Conservation (phyloP, 2,888 invertebrate species). For the Trisateles emortualis region DNA sequence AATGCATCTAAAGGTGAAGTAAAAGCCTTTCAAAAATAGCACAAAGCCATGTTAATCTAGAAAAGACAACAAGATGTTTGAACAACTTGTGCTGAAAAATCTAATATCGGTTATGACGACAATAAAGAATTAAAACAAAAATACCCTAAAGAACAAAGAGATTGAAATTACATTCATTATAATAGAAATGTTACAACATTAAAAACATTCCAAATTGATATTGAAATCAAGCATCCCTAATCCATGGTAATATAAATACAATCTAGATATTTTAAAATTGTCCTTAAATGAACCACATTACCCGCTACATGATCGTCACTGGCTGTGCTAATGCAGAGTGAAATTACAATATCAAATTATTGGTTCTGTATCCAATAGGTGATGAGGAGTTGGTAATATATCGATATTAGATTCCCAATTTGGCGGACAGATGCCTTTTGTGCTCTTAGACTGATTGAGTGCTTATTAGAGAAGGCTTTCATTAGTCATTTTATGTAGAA, state of each 20-base stretch:
- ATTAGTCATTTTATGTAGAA: background rate
- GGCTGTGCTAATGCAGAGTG: conserved; percentile 42
- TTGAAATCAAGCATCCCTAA: no score
- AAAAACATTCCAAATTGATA: no score
- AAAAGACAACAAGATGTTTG: no score
- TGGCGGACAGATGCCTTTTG: conserved; percentile 30
- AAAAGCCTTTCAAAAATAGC: no score
- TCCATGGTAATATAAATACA: background rate
- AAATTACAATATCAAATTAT: conserved; percentile 52
- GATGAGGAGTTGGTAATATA: conserved; percentile 31
- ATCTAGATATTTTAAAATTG: background rate
- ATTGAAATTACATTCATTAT: no score
- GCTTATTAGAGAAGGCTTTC: conserved; percentile 2
- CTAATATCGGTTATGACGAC: no score
- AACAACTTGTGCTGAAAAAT: no score
- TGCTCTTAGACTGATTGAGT: conserved; percentile 18
- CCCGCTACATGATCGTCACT: conserved; percentile 22
- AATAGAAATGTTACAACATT: no score
- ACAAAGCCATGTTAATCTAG: no score
- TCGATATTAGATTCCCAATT: conserved; percentile 36
- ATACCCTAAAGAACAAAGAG: no score
- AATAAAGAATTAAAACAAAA: no score
- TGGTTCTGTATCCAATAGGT: conserved; percentile 41
- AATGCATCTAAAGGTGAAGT: no score
- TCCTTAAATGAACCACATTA: background rate